phyloP scores from a whole-genome alignment of 2,888 invertebrate genomes.

The Cheilosia vernalis region DNA sequence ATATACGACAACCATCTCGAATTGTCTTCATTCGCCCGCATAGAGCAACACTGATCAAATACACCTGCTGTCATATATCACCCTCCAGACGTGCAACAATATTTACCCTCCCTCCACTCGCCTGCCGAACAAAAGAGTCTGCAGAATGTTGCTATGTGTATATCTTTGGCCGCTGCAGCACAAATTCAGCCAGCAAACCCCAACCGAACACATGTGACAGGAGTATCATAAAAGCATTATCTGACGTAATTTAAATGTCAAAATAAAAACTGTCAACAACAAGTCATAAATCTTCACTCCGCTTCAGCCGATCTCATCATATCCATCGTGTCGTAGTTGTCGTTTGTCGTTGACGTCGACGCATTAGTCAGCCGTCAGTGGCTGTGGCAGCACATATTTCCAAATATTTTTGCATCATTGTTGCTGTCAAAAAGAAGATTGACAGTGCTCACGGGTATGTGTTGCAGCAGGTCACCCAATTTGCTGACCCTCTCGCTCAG shows the following conservation, averaged over 20 bases:
- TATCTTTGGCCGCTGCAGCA: slow-evolving; percentile 39
- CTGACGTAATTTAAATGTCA: slow-evolving; percentile 75
- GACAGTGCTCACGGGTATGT: slow-evolving; percentile 36
- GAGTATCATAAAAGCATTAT: slow-evolving; percentile 73
- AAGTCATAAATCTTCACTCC: slow-evolving; percentile 65
- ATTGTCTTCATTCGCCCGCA: slow-evolving; percentile 46
- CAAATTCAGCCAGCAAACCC: slow-evolving; percentile 27
- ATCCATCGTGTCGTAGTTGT: slow-evolving; percentile 31
- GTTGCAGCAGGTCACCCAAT: slow-evolving; percentile 45
- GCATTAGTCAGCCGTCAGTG: slow-evolving; percentile 58
- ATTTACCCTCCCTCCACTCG: slow-evolving; percentile 55
- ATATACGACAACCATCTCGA: slow-evolving; percentile 20
- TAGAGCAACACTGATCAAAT: slow-evolving; percentile 66
- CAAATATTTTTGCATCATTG: slow-evolving; percentile 65
- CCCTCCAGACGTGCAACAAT: slow-evolving; percentile 53
- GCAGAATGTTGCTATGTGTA: slow-evolving; percentile 51
- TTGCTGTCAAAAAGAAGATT: slow-evolving; percentile 54
- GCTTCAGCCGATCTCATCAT: slow-evolving; percentile 45
- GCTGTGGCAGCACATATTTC: slow-evolving; percentile 36
- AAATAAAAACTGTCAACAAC: slow-evolving; percentile 72
- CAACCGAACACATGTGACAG: slow-evolving; percentile 52
- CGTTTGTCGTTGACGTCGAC: slow-evolving; percentile 42
- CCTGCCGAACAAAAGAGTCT: slow-evolving; percentile 39
- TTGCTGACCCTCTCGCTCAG: slow-evolving; percentile 55
- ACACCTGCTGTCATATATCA: slow-evolving; percentile 66